Evolutionary conservation across 2,888 invertebrate genomes (phyloP), one percentile per base, ranked within the genome.

Genomic region (Cremastobaeus sp.): DNA sequence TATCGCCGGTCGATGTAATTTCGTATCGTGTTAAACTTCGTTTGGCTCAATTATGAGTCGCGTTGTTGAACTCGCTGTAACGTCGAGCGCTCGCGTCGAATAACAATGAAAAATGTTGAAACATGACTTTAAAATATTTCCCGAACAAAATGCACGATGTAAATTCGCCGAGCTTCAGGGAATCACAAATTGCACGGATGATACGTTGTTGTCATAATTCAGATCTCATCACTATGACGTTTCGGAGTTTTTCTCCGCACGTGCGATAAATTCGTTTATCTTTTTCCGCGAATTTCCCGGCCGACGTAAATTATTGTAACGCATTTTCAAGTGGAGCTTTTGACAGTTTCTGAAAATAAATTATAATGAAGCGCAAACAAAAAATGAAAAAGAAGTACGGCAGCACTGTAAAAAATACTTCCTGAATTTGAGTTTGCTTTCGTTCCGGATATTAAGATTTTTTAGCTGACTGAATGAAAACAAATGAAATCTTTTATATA

Each of bases 1-100:
- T 11, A 5, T 12, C 12, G 50, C 50, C 21, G 17, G 52, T 54
- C 21, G 18, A 45, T 45, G 35, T 85, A 84, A 84, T 59, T 84
- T 83, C 83, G 83, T 81, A 81, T 79, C 81, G 80, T 81, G 85
- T 84, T 83, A 84, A 83, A 81, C 78, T 81, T 83, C 83, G 83
- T 84, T 84, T 81, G 80, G 81, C 76, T 83, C 82, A 79, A 84
- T 83, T 84, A 83, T 83, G 81, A 81, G 80, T 79, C 81, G 78
- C 80, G 80, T 80, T 77, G 80, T 80, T 77, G 66, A 80, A 73
- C 69, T 73, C 74, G 12, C 30, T 41, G 30, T 35, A 28, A 11
- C 25, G 37, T 39, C 35, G 37, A 37, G 17, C 6, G 12, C 14
- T 14, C 21, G 48, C 15, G 20, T 47, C 15, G 60, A 48, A 60